Percentiles rank a stretch among this genome's conserved stretches.
Evolutionary conservation across 1,140 invertebrate genomes (phyloP).

Genomic region (Camponotus floridanus): DNA sequence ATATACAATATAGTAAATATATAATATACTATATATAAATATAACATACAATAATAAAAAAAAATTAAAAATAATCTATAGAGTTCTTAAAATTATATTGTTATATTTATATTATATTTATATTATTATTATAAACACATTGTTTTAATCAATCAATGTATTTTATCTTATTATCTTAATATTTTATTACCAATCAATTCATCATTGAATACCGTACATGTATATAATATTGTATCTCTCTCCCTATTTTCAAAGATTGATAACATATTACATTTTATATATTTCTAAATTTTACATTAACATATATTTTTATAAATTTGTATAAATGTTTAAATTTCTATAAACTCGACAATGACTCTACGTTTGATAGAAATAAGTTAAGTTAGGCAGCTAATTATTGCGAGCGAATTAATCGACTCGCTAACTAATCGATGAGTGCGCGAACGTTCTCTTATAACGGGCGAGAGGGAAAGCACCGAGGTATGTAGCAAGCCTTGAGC

Average conservation of each 20-base stretch:
- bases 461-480: constrained; percentile 50
- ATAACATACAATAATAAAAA: too few species aligned
- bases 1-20: too few species aligned
- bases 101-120: too few species aligned
- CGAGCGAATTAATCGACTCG: constrained; percentile 31
- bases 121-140: too few species aligned
- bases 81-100: too few species aligned
- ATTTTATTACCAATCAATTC: too few species aligned
- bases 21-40: too few species aligned
- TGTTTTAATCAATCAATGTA: too few species aligned
- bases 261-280: not conserved
- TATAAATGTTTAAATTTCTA: not conserved
- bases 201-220: too few species aligned
- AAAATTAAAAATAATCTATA: too few species aligned
- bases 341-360: not conserved
- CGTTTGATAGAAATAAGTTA: not conserved
- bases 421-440: constrained; percentile 35
- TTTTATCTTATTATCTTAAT: too few species aligned
- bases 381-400: constrained; percentile 41
- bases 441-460: constrained; percentile 34
- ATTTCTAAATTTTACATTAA: not conserved
- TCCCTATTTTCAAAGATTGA: not conserved
- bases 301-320: not conserved
- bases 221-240: too few species aligned
- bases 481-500: constrained; percentile 37